Conservation (phyloP, 2,113 vertebrate species). For the Boleophthalmus pectinirostris region DNA sequence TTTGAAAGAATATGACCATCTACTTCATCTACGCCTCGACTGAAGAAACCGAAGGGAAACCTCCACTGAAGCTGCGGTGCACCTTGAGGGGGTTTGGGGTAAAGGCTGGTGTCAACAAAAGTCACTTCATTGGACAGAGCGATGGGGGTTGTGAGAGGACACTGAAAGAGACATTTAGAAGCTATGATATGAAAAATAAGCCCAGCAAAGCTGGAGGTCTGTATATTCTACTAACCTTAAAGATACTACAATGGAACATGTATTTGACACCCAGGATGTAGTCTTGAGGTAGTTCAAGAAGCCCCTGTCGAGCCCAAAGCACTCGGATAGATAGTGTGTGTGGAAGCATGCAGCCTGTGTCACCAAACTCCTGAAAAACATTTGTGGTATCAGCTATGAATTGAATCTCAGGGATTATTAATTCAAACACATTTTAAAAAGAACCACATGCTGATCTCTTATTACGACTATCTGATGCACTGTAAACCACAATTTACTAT, state of each 20-base stretch:
- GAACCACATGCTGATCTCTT: too few relatives aligned
- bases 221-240: slow-evolving; percentile 59
- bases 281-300: slow-evolving; percentile 67
- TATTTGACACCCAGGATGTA: slow-evolving; percentile 77
- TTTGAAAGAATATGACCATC: slow-evolving; percentile 44
- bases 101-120: slow-evolving; percentile 70
- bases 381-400: neutral
- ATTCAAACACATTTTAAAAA: neutral
- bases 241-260: slow-evolving; percentile 63
- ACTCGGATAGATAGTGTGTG: slow-evolving; percentile 66
- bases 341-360: slow-evolving; percentile 72
- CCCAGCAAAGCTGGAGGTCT: neutral
- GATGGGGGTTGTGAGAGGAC: slow-evolving; percentile 57
- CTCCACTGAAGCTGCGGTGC: slow-evolving; percentile 64
- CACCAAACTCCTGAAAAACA: slow-evolving; percentile 60
- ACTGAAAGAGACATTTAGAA: slow-evolving; percentile 50
- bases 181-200: neutral
- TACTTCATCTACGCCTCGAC: slow-evolving; percentile 61
- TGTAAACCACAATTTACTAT: too few relatives aligned
- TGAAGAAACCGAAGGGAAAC: slow-evolving; percentile 76
- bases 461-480: too few relatives aligned
- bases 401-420: neutral
- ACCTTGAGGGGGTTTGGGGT: slow-evolving; percentile 62
- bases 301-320: slow-evolving; percentile 75
- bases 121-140: slow-evolving; percentile 66